Percentiles rank a stretch among this genome's conserved stretches.
These are phyloP conservation scores for Plemyria rubiginata DNA, from an alignment of 2,888 invertebrate genomes.

Conservation along the genomic window DNA sequence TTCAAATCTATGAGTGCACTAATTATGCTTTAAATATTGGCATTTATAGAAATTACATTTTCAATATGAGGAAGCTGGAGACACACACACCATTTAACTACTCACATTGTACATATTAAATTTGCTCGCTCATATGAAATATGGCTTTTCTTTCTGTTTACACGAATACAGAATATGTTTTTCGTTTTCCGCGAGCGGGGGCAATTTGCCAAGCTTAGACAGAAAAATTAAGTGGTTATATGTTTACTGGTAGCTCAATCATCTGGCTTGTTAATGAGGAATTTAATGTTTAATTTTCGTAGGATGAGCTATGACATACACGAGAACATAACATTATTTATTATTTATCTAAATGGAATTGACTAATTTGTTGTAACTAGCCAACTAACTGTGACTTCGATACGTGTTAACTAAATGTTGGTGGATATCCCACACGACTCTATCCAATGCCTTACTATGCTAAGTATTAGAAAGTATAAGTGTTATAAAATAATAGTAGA, in stretches of 20 bases:
- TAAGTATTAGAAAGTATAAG: too few relatives aligned
- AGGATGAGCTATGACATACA: neutral
- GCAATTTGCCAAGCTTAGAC: constrained; percentile 18
- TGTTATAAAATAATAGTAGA: too few relatives aligned
- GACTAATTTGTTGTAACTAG: too few relatives aligned
- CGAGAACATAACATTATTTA: neutral
- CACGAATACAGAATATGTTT: constrained; percentile 5
- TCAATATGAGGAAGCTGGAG: too few relatives aligned
- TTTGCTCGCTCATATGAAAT: constrained; percentile 41
- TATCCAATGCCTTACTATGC: too few relatives aligned
- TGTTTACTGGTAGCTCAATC: constrained; percentile 3
- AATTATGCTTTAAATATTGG: too few relatives aligned
- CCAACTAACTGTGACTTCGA: too few relatives aligned
- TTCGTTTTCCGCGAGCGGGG: constrained; percentile 11
- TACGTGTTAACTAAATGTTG: too few relatives aligned
- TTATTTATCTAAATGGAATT: too few relatives aligned
- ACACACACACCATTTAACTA: constrained; percentile 47
- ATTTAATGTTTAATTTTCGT: neutral
- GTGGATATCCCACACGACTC: too few relatives aligned
- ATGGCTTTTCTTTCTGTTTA: constrained; percentile 33
- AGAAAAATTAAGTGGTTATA: constrained; percentile 8
- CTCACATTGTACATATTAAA: constrained; percentile 37
- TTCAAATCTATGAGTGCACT: too few relatives aligned
- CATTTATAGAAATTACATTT: too few relatives aligned
- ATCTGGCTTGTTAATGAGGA: neutral